These are phyloP conservation scores for Euphydryas editha DNA, from an alignment of 2,888 invertebrate genomes.

Conservation along the genomic window DNA sequence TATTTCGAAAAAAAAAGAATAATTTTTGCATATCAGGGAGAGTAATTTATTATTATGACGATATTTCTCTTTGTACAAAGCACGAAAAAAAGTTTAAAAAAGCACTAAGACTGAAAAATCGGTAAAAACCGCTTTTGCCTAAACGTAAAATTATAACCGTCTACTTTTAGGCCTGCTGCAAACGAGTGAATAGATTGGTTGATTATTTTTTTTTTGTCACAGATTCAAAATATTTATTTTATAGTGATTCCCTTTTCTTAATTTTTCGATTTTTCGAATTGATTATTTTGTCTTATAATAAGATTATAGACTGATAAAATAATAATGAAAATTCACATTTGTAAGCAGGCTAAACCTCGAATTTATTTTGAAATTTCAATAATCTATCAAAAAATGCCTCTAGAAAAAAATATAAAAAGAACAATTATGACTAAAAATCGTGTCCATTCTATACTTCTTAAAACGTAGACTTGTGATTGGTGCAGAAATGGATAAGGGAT, in stretches of 20 bases:
- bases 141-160: slow-evolving; percentile 51
- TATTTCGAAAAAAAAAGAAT: slow-evolving; percentile 25
- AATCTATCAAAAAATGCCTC: slow-evolving; percentile 42
- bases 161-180: slow-evolving; percentile 47
- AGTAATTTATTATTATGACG: slow-evolving; percentile 48
- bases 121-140: slow-evolving; percentile 66
- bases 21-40: slow-evolving; percentile 45
- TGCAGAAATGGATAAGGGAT: slow-evolving; percentile 57
- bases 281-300: background rate
- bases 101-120: slow-evolving; percentile 81
- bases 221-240: background rate
- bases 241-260: background rate
- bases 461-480: slow-evolving; percentile 60
- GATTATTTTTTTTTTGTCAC: background rate
- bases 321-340: slow-evolving; percentile 26
- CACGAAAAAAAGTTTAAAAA: slow-evolving; percentile 61
- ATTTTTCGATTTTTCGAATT: background rate
- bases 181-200: slow-evolving; percentile 14
- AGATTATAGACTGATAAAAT: slow-evolving; percentile 30
- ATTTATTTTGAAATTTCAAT: slow-evolving; percentile 48
- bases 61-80: slow-evolving; percentile 59
- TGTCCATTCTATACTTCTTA: slow-evolving; percentile 60
- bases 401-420: slow-evolving; percentile 23
- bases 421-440: slow-evolving; percentile 43
- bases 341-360: slow-evolving; percentile 44